Evolutionary conservation across 2,797 vertebrate genomes (phyloP), one percentile per base, ranked within the genome.

Genomic region (Sebastes nivosus): DNA sequence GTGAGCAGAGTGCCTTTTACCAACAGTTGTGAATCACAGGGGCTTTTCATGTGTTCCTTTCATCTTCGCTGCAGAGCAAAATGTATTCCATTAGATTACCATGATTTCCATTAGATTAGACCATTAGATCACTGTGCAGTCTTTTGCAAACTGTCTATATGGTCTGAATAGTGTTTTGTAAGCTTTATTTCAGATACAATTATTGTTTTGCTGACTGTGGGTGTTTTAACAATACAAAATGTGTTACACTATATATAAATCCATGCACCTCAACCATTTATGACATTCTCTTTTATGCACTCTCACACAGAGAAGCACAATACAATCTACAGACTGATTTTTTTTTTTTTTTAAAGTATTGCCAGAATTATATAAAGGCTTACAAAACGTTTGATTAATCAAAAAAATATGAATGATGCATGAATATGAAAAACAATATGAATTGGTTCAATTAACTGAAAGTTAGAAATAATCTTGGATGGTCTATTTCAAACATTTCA

Each of bases 51-150:
- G 83, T 81, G 75, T 55, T 85, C 82, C 90, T 94, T 92, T 94
- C 87, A 93, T 94, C 89, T 90, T 85, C 8, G 27, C 80, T 73
- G 72, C 80, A 83, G 64, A 80, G 83, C 74, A 83, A 84, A 87
- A 90, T 89, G 52, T 88, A 90, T 86, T 89, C 86, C 88, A 92
- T 92, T 92, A 93, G 77, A 89, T 88, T 82, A 85, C 81, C 66
- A 69, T 77, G 78, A 83, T 83, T 84, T 90, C 83, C 83, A 88
- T 92, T 89, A 87, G 77, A 85, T 85, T 79, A 27, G 24, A 85
- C 80, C 83, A 83, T 90, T 82, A 87, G 79, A 89, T 88, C 74
- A 58, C 27, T 18, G 64, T 27, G 58, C 77, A 66, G 38, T 66
- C 72, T 59, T 81, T 73, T 42, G 55, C 75, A 76, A 82, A 87